Percentiles rank a stretch among this genome's conserved stretches.
These are phyloP conservation scores for Antechinus stuartii DNA, from an alignment of 2,113 vertebrate genomes.

Conservation along the genomic window DNA sequence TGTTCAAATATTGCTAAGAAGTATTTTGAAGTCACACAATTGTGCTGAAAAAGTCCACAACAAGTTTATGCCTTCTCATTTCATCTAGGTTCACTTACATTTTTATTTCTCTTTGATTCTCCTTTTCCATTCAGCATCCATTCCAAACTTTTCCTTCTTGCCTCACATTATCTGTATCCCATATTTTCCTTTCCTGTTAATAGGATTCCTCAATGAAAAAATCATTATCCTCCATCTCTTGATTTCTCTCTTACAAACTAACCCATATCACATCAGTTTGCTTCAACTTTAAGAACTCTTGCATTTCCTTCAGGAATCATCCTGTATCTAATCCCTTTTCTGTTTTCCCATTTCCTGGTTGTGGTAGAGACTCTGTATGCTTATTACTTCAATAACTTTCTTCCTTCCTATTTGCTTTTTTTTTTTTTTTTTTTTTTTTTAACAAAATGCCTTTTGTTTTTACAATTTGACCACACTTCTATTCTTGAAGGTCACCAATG, in stretches of 20 bases:
- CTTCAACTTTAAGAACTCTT: not conserved
- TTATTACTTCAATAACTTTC: too few relatives aligned
- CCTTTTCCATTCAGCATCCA: not conserved
- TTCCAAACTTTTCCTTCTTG: not conserved
- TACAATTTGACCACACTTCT: not conserved
- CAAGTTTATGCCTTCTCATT: not conserved
- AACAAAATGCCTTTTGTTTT: not conserved
- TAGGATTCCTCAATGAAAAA: not conserved
- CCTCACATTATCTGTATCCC: not conserved
- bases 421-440: not conserved
- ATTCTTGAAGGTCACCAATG: not conserved
- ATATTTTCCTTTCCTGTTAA: not conserved
- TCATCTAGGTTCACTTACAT: not conserved
- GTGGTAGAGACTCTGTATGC: too few relatives aligned
- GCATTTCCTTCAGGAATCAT: not conserved
- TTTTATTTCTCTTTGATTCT: not conserved
- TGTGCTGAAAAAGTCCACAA: not conserved
- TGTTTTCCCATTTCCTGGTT: not conserved
- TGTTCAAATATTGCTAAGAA: not conserved
- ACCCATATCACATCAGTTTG: not conserved
- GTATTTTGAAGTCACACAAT: not conserved
- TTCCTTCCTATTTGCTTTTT: not conserved
- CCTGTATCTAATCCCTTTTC: not conserved
- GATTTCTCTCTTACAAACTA: not conserved
- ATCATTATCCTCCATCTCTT: not conserved